Evolutionary conservation across 2,113 vertebrate species (phyloP), one percentile per base, ranked within the genome.

Genomic region (Silurus meridionalis): DNA sequence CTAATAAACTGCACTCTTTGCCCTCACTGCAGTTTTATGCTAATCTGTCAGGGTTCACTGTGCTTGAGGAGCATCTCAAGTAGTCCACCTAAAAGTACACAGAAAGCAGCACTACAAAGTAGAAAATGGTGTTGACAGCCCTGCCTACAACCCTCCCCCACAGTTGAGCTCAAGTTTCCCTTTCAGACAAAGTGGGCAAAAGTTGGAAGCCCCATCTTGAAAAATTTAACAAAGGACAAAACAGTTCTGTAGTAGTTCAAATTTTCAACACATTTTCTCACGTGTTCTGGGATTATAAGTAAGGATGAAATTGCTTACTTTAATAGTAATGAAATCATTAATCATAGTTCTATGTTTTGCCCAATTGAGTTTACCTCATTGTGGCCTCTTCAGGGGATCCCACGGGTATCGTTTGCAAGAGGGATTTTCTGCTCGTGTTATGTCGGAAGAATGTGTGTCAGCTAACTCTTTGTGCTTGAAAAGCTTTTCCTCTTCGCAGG

Each of bases 181-280:
- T 87, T 58, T 75, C 85, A 87, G 82, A 88, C 90, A 91, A 92
- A 92, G 88, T 92, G 91, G 91, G 89, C 57, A 88, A 84, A 92
- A 92, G 92, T 90, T 90, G 89, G 86, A 91, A 91, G 89, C 89
- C 91, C 91, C 87, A 80, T 74, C 88, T 91, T 2, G 23, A 88
- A 77, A 85, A 91, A 83, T 84, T 28, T 90, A 90, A 95, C 93
- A 95, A 94, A 94, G 85, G 82, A 63, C 87, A 94, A 93, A 89
- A 85, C 83, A 91, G 93, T 92, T 92, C 89, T 90, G 89, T 87
- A 71, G 89, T 89, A 89, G 85, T 92, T 79, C 66, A 84, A 86
- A 83, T 37, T 64, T 50, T 5, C 11, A 8, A 6, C 67, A 75
- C n/a, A 79, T 58, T 83, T 23, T 75, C 72, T 8, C 48, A 75